These are phyloP conservation scores for Drosophila atroscutellata DNA, from an alignment of 2,888 invertebrate genomes.

Conservation along the genomic window DNA sequence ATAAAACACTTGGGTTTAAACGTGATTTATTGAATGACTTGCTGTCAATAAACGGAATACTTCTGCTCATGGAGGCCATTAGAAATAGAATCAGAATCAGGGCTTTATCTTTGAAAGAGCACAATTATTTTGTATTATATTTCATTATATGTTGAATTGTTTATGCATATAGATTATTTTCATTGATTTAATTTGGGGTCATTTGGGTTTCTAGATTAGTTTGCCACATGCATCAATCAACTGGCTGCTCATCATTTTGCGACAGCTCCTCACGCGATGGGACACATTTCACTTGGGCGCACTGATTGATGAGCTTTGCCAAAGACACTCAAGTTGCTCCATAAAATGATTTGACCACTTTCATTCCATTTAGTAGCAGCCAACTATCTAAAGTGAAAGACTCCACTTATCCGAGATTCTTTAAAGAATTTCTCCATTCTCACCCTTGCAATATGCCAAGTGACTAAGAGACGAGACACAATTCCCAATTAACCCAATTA, in stretches of 20 bases:
- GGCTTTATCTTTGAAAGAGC: neutral
- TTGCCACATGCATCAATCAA: conserved; percentile 8
- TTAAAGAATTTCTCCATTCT: conserved; percentile 73
- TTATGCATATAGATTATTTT: neutral
- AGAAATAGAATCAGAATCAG: neutral
- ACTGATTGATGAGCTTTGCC: conserved; percentile 56
- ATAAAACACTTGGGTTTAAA: conserved; percentile 40
- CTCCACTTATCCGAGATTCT: conserved; percentile 46
- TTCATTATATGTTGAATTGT: neutral
- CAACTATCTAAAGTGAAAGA: conserved; percentile 26
- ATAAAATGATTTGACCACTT: neutral
- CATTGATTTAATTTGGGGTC: neutral
- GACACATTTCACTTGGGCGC: conserved; percentile 43
- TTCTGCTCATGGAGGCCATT: neutral
- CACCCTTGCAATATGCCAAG: conserved; percentile 72
- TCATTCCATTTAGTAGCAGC: neutral
- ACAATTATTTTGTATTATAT: neutral
- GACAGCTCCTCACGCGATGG: conserved; percentile 9
- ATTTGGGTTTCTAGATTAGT: neutral
- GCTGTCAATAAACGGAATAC: conserved; percentile 6
- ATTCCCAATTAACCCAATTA: neutral
- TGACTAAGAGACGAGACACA: conserved; percentile 31
- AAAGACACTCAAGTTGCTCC: neutral
- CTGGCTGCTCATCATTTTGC: neutral
- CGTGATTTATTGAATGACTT: conserved; percentile 23